Conservation (phyloP, 2,888 invertebrate species). For the Eupithecia insigniata region DNA sequence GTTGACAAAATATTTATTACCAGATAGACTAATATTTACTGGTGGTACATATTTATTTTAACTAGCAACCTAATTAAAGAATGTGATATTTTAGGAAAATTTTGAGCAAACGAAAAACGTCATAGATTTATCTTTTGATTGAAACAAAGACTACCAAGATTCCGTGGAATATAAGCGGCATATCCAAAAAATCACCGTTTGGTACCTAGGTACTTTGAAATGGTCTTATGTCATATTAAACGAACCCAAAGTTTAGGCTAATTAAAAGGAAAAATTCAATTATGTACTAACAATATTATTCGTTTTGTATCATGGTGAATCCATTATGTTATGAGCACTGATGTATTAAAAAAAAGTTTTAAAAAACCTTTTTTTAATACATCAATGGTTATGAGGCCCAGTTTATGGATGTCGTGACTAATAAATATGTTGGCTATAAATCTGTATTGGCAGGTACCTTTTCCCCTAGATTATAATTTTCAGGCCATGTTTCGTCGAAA, state of each 20-base stretch:
- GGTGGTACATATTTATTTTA: conserved; percentile 8
- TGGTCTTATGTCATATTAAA: background rate
- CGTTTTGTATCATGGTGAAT: no score
- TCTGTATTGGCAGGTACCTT: background rate
- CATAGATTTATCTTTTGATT: conserved; percentile 15
- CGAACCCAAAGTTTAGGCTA: background rate
- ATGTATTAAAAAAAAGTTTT: no score
- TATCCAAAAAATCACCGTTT: conserved; percentile 3
- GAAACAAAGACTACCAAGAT: conserved; percentile 13
- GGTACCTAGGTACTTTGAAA: background rate
- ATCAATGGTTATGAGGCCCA: background rate
- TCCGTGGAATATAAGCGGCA: conserved; percentile 29
- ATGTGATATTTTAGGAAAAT: conserved; percentile 1
- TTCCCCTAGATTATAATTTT: background rate
- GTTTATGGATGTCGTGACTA: background rate
- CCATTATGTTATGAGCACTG: no score
- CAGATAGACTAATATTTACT: conserved; percentile 20
- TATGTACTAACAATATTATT: no score
- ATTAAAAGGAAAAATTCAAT: background rate
- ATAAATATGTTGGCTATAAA: background rate
- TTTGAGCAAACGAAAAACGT: conserved; percentile 12
- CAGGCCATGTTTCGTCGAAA: background rate
- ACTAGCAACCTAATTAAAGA: conserved; percentile 1
- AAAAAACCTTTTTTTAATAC: no score
- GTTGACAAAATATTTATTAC: conserved; percentile 28